Conservation (phyloP, 2,113 vertebrate genomes). For the Hemichromis elongatus region DNA sequence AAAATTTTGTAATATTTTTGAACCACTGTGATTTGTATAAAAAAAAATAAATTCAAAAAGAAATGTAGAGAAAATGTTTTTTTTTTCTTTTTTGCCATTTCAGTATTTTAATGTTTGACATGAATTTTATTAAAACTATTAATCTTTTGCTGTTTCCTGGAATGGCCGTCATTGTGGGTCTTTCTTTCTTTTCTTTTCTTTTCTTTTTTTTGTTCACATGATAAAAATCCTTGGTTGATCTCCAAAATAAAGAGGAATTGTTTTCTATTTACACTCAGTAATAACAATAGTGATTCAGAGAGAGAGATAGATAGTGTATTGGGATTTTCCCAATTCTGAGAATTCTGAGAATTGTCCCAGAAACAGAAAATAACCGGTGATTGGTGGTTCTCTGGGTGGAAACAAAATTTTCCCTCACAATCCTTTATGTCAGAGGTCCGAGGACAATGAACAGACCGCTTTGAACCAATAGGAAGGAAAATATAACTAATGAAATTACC, state of each 20-base stretch:
- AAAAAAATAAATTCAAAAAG: constrained; percentile 39
- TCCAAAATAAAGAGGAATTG: background rate
- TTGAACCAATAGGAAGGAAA: background rate
- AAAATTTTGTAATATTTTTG: constrained; percentile 77
- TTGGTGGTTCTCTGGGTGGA: background rate
- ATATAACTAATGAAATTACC: background rate
- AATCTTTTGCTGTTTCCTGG: constrained; percentile 61
- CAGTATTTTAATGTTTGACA: constrained; percentile 81
- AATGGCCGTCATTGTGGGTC: background rate
- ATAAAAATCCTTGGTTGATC: background rate
- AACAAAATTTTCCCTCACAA: background rate
- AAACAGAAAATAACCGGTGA: background rate
- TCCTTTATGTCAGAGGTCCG: background rate
- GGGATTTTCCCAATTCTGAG: background rate
- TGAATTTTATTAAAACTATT: constrained; percentile 78
- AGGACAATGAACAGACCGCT: background rate
- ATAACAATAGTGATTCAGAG: background rate
- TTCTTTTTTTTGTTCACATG: background rate
- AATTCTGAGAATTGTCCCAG: background rate
- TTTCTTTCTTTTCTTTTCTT: background rate
- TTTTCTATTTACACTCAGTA: background rate
- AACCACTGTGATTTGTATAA: constrained; percentile 81
- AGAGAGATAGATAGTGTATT: background rate
- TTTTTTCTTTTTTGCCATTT: constrained; percentile 67
- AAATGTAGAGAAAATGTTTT: constrained; percentile 24